phyloP scores from a whole-genome alignment of 1,140 invertebrate genomes.

The Choristoneura fumiferana region DNA sequence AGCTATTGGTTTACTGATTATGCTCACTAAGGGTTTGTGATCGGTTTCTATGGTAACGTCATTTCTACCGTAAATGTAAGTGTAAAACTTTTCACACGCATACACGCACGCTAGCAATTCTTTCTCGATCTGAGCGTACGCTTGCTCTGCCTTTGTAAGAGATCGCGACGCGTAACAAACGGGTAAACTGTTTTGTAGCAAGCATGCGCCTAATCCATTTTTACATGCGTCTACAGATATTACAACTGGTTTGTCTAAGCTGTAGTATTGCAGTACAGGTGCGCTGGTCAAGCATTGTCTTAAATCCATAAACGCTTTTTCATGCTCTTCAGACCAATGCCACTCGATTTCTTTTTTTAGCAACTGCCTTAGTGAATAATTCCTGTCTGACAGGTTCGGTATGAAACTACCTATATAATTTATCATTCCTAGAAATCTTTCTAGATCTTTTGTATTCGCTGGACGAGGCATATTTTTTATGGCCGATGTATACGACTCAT shows the following conservation, averaged over 20 bases:
- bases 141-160: neutral
- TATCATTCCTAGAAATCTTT: neutral
- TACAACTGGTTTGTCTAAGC: neutral
- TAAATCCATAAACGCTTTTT: neutral
- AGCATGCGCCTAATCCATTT: neutral
- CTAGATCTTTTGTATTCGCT: neutral
- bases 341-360: neutral
- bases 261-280: neutral
- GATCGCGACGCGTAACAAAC: neutral
- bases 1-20: neutral
- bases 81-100: neutral
- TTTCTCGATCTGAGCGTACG: neutral
- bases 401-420: neutral
- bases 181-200: neutral
- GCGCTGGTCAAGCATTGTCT: neutral
- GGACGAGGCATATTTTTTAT: neutral
- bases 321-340: neutral
- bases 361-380: neutral
- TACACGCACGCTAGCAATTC: neutral
- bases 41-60: neutral
- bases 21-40: neutral
- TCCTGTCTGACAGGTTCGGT: neutral
- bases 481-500: no score
- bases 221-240: neutral
- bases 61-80: neutral